Conservation (phyloP, 2,113 vertebrate species). For the Cyprinodon tularosa region DNA sequence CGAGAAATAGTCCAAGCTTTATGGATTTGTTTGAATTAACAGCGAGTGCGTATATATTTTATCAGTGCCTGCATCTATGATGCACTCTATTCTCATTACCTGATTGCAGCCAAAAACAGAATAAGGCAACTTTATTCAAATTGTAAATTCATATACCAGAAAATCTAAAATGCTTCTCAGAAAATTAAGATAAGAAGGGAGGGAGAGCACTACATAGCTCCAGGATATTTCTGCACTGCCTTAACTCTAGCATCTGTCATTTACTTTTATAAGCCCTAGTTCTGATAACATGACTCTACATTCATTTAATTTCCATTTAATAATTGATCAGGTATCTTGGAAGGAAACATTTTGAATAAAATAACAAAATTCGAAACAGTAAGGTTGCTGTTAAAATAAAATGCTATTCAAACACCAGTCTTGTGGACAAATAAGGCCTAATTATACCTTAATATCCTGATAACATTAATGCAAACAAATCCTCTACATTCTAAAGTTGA, state of each 20-base stretch:
- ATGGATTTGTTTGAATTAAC: too few relatives aligned
- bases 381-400: not conserved
- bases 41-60: too few relatives aligned
- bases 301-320: too few relatives aligned
- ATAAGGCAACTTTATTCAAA: not conserved
- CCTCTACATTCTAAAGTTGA: not conserved
- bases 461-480: not conserved
- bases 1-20: too few relatives aligned
- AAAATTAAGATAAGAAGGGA: not conserved
- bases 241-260: too few relatives aligned
- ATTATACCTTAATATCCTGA: not conserved
- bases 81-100: not conserved
- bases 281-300: too few relatives aligned
- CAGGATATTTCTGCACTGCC: not conserved
- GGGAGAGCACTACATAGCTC: not conserved
- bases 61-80: too few relatives aligned
- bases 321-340: not conserved
- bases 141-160: not conserved
- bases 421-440: not conserved
- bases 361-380: not conserved
- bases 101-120: not conserved
- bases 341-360: not conserved
- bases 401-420: not conserved
- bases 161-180: not conserved
- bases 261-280: too few relatives aligned